Percentiles rank a stretch among this genome's conserved stretches.
These are phyloP conservation scores for Trissoscelio sp. DNA, from an alignment of 2,888 invertebrate species.

Conservation along the genomic window DNA sequence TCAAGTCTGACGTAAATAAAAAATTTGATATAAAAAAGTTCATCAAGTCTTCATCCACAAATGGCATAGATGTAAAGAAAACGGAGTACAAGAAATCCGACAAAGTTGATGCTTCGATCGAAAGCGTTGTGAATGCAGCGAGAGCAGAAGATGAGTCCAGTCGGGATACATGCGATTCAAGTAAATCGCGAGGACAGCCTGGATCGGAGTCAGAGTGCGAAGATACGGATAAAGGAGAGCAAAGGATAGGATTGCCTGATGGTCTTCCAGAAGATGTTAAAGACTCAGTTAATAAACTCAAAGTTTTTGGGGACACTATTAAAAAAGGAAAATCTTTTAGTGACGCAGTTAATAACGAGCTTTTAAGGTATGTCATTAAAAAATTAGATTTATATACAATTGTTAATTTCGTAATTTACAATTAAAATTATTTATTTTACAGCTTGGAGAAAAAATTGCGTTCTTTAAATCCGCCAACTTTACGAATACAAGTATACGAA, in stretches of 20 bases:
- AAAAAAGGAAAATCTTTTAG: conserved; percentile 85
- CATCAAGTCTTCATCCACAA: conserved; percentile 73
- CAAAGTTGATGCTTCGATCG: conserved; percentile 85
- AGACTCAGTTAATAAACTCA: conserved; percentile 83
- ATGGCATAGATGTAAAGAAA: conserved; percentile 75
- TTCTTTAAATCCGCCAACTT: conserved; percentile 77
- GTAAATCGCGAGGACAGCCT: conserved; percentile 78
- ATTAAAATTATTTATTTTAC: conserved; percentile 5
- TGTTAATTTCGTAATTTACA: too few relatives aligned
- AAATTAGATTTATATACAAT: too few relatives aligned
- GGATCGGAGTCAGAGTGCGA: conserved; percentile 80
- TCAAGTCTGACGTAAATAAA: conserved; percentile 68
- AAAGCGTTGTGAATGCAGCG: conserved; percentile 85
- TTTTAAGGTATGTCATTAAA: conserved; percentile 82
- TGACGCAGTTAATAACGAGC: conserved; percentile 83
- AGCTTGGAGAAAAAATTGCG: conserved; percentile 83
- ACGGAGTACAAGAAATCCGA: conserved; percentile 68
- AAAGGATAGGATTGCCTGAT: conserved; percentile 81
- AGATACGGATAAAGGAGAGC: conserved; percentile 80
- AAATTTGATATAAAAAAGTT: conserved; percentile 69
- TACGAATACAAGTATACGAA: conserved; percentile 83
- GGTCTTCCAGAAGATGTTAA: conserved; percentile 83
- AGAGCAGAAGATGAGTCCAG: conserved; percentile 81
- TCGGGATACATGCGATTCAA: conserved; percentile 80
- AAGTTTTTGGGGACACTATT: conserved; percentile 78